Evolutionary conservation across 2,113 vertebrate genomes (phyloP).

Genomic region (Toxotes jaculatrix): DNA sequence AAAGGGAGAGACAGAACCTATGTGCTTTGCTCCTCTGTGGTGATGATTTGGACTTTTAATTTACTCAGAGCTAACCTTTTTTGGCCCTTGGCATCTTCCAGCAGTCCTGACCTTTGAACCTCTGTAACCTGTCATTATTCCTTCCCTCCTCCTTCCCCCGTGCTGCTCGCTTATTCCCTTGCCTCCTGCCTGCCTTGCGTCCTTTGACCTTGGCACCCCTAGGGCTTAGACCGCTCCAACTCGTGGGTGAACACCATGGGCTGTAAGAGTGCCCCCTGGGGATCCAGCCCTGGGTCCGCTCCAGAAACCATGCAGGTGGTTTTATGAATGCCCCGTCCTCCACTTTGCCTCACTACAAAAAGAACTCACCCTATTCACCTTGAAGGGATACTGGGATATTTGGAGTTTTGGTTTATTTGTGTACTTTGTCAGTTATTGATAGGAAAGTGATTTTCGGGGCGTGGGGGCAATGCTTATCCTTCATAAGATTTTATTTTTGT

Average conservation of each 20-base stretch:
- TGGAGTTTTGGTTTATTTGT: constrained; percentile 73
- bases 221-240: constrained; percentile 99
- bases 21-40: constrained; percentile 62
- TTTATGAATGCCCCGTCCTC: constrained; percentile 81
- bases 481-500: not conserved
- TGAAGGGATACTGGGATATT: constrained; percentile 70
- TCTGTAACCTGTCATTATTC: constrained; percentile 86
- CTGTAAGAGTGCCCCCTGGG: constrained; percentile 98
- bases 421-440: constrained; percentile 31
- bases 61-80: constrained; percentile 69
- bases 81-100: constrained; percentile 64
- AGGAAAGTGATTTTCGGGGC: not conserved
- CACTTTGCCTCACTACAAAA: constrained; percentile 64
- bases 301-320: constrained; percentile 98
- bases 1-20: constrained; percentile 47
- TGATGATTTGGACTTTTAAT: constrained; percentile 57
- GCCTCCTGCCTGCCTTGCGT: constrained; percentile 85
- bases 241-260: constrained; percentile 99
- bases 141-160: constrained; percentile 78
- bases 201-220: constrained; percentile 91
- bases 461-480: not conserved
- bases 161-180: constrained; percentile 82
- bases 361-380: constrained; percentile 58
- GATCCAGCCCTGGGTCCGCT: constrained; percentile 97
- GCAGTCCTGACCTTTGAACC: constrained; percentile 78